A percentile compares a stretch with the other conserved stretches of the same genome.
Conservation (phyloP, 2,797 vertebrate species). For the Scyliorhinus canicula region DNA sequence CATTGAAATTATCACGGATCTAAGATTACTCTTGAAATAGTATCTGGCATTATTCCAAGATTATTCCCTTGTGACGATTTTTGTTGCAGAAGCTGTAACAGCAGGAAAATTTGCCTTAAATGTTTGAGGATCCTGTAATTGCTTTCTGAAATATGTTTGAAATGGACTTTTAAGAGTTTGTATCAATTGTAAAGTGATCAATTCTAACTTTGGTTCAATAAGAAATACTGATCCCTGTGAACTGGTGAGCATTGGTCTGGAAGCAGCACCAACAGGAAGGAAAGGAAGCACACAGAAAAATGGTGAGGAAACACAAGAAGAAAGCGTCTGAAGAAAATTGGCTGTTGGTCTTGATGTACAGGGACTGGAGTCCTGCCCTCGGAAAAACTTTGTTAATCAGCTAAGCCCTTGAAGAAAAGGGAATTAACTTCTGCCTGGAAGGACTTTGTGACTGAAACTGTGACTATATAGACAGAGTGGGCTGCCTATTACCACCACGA, state of each 20-base stretch:
- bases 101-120: neutral
- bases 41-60: neutral
- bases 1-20: neutral
- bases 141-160: neutral
- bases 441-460: no score
- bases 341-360: neutral
- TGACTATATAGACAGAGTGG: no score
- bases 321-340: neutral
- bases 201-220: neutral
- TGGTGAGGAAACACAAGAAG: neutral
- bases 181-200: neutral
- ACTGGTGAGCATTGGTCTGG: neutral
- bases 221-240: neutral
- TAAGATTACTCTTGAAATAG: neutral
- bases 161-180: neutral
- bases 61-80: neutral
- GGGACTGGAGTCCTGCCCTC: neutral
- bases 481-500: no score
- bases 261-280: neutral
- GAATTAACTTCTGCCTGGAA: no score
- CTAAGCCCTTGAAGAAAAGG: no score
- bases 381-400: neutral
- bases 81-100: neutral
- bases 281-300: neutral
- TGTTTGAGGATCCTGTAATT: neutral